These are phyloP conservation scores for Holothuria leucospilota DNA, from an alignment of 53 echinoderm and acorn worm genomes.

Conservation along the genomic window DNA sequence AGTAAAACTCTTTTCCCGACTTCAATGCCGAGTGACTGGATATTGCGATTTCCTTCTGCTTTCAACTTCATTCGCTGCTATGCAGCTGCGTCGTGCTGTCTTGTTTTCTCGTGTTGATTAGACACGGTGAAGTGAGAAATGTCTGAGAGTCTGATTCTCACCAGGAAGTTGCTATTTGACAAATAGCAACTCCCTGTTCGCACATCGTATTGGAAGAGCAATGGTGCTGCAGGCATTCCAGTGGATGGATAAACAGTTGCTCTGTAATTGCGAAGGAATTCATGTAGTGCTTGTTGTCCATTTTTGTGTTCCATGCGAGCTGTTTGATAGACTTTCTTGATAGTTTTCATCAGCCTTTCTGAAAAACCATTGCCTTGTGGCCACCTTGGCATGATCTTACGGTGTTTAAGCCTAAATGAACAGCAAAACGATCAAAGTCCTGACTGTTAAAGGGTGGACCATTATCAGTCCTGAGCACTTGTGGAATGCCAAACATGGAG, in stretches of 20 bases:
- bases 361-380: constrained; percentile 74
- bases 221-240: constrained; percentile 61
- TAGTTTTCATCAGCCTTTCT: constrained; percentile 62
- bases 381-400: too few species aligned
- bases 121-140: neutral
- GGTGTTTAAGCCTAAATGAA: too few species aligned
- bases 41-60: too few species aligned
- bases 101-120: neutral
- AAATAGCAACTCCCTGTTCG: too few species aligned
- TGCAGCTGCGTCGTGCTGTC: too few species aligned
- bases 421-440: constrained; percentile 62
- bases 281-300: constrained; percentile 66
- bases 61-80: too few species aligned
- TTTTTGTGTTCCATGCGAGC: constrained; percentile 52
- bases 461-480: too few species aligned
- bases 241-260: constrained; percentile 75
- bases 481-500: too few species aligned
- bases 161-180: too few species aligned
- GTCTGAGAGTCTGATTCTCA: constrained; percentile 24
- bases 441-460: constrained; percentile 73
- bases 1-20: too few species aligned
- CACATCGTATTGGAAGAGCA: constrained; percentile 53
- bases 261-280: constrained; percentile 67
- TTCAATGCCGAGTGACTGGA: too few species aligned
- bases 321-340: constrained; percentile 65